Evolutionary conservation across 2,888 invertebrate genomes (phyloP).

Genomic region (Drosophila colorata): DNA sequence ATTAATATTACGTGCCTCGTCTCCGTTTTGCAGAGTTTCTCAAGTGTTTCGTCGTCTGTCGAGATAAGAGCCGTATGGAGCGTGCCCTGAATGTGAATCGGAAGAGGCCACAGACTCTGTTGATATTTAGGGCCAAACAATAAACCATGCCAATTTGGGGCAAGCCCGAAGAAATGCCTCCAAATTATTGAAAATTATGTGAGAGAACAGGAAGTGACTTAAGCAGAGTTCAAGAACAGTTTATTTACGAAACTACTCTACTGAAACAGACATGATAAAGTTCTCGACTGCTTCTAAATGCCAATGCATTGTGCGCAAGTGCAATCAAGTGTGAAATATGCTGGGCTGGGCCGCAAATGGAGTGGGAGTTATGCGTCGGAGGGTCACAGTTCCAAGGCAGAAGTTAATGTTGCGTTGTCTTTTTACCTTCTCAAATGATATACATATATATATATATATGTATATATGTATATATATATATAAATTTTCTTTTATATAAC

Average conservation of each 20-base stretch:
- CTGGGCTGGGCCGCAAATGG: constrained; percentile 17
- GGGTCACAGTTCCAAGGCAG: constrained; percentile 27
- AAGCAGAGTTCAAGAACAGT: constrained; percentile 18
- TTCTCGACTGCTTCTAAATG: constrained; percentile 30
- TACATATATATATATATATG: constrained; percentile 1
- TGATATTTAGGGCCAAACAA: constrained; percentile 47
- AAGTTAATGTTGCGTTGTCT: constrained; percentile 32
- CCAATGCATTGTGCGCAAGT: constrained; percentile 30
- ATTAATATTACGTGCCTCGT: constrained; percentile 76
- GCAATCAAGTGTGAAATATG: constrained; percentile 75
- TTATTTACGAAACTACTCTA: constrained; percentile 15
- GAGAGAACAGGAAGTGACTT: constrained; percentile 46
- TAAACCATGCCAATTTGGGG: constrained; percentile 58
- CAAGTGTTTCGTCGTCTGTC: constrained; percentile 35
- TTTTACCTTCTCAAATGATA: constrained; percentile 6
- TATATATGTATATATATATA: constrained; percentile 1
- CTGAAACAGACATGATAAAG: constrained; percentile 25
- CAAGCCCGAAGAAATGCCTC: constrained; percentile 48
- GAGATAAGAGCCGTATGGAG: constrained; percentile 54
- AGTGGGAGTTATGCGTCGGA: constrained; percentile 5
- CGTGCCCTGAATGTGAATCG: constrained; percentile 73
- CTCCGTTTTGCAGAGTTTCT: constrained; percentile 44
- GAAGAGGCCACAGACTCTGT: constrained; percentile 42
- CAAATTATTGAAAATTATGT: constrained; percentile 47
- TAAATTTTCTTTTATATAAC: background rate